Base-by-base conservation (phyloP, 2,797 vertebrate genomes). In the Crocidura indochinensis region DNA sequence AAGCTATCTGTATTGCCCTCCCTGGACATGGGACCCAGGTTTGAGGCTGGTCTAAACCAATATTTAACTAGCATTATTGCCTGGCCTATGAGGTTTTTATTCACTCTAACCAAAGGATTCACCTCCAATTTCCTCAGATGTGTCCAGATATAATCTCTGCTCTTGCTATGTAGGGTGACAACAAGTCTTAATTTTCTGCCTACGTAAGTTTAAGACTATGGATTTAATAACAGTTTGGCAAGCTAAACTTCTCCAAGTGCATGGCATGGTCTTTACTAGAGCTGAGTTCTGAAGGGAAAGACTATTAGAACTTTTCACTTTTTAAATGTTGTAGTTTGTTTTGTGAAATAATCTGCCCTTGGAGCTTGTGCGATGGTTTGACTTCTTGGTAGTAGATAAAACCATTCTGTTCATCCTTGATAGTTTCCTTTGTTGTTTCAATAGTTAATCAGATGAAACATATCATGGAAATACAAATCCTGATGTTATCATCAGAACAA, bases 241-340 rank as follows among this genome's bases (percentile, higher is more conserved):
- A 85, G 24, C 12, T 88, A 71, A 12, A 12, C 38, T 56, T 65
- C 38, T 87, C 49, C 90, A 93, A 95, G 77, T 38, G 12, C 20
- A 81, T 31, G 5, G 10, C 56, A 72, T 72, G 60, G 82, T 51
- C 87, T 65, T 49, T 67, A 95, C 78, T 15, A 88, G 26, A 78
- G 6, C 69, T 91, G 67, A 75, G 38, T 46, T 29, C n/a, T 80
- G 27, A 91, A n/a, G 5, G 5, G 38, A 38, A 83, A 77, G 9
- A 79, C 89, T 75, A 46, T 6, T 82, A 29, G 9, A 5, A 72
- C 31, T 91, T 92, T 93, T 87, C n/a, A 82, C 38, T 83, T 82
- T 67, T 47, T 49, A 83, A 94, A 14, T 83, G 22, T 84, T 51
- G 17, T 71, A 22, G 2, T 29, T 87, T 47, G 22, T 86, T 90